Conservation (phyloP, 2,113 vertebrate genomes). For the Falcunculus frontatus region DNA sequence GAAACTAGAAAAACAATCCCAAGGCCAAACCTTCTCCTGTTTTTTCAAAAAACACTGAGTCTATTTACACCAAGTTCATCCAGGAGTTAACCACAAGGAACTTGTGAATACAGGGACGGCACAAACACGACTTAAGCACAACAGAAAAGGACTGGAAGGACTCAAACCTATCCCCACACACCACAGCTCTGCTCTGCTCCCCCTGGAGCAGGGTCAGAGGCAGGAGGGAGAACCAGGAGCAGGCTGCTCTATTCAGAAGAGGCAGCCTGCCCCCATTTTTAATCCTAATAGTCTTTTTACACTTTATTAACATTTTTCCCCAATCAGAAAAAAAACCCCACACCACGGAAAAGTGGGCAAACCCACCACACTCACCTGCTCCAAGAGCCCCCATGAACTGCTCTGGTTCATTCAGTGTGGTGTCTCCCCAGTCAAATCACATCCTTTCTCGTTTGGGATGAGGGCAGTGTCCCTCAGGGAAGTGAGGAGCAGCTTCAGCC, state of each 20-base stretch:
- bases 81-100: neutral
- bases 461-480: neutral
- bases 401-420: too few species aligned
- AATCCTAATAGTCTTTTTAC: neutral
- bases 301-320: neutral
- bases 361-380: neutral
- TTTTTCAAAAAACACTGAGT: neutral
- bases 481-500: accelerated
- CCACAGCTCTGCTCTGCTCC: neutral
- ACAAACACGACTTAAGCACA: accelerated
- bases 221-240: neutral
- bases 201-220: accelerated
- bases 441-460: accelerated
- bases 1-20: neutral
- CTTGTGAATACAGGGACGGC: too few species aligned
- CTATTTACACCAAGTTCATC: neutral
- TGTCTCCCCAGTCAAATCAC: neutral
- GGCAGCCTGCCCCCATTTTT: neutral
- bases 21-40: neutral
- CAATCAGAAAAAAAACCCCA: too few species aligned
- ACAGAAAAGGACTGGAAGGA: neutral
- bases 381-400: too few species aligned
- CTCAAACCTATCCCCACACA: neutral
- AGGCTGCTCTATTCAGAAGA: neutral
- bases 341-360: neutral